Conservation (phyloP, 2,113 vertebrate genomes). For the Toxostoma redivivum region DNA sequence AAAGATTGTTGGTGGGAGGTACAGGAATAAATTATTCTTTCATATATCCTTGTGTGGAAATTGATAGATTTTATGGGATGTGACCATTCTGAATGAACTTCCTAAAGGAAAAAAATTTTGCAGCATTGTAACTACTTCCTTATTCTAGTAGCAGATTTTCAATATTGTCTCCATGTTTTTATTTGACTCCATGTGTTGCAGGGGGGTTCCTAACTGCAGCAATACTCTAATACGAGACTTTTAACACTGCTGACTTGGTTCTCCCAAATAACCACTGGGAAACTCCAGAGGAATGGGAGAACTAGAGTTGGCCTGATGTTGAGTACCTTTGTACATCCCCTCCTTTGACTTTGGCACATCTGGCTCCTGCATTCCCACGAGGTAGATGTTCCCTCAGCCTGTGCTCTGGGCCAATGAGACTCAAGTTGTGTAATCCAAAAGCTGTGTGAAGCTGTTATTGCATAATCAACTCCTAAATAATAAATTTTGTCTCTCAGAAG, state of each 20-base stretch:
- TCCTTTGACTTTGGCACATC: background rate
- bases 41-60: background rate
- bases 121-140: fast-evolving
- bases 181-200: background rate
- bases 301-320: background rate
- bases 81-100: background rate
- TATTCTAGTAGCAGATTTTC: background rate
- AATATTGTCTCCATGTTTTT: fast-evolving
- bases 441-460: background rate
- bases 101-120: background rate
- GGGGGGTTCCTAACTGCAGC: background rate
- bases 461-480: background rate
- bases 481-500: background rate
- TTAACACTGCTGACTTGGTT: background rate
- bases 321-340: background rate
- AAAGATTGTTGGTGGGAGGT: background rate
- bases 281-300: background rate
- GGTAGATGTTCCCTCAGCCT: background rate
- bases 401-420: background rate
- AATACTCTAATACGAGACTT: background rate
- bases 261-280: background rate
- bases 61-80: background rate
- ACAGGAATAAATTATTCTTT: background rate
- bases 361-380: background rate
- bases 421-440: background rate